phyloP scores from a whole-genome alignment of 2,113 vertebrate species.

The Oryzias javanicus region DNA sequence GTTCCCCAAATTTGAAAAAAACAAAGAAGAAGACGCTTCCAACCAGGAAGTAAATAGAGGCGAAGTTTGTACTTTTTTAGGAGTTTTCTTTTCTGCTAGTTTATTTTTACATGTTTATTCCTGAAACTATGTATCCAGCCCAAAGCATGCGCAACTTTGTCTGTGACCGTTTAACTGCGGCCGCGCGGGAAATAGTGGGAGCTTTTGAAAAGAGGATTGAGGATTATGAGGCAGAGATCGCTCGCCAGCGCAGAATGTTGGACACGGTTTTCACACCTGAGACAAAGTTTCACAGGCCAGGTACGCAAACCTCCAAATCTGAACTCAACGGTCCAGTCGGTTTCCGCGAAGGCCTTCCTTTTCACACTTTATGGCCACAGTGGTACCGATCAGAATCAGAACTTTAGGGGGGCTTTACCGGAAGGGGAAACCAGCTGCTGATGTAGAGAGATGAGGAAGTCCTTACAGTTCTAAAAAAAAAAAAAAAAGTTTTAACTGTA shows the following conservation, averaged over 20 bases:
- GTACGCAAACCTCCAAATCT: conserved; percentile 9
- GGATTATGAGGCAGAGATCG: conserved; percentile 44
- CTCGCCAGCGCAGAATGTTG: conserved; percentile 48
- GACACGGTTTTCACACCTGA: conserved; percentile 9
- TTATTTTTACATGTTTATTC: neutral
- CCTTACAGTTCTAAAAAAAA: too few relatives aligned
- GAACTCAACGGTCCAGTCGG: too few relatives aligned
- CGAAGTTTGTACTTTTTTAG: neutral
- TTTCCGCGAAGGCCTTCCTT: too few relatives aligned
- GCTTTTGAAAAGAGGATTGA: conserved; percentile 39
- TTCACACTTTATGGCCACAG: too few relatives aligned
- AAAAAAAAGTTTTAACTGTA: too few relatives aligned
- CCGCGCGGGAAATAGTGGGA: conserved; percentile 56
- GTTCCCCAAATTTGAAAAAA: too few relatives aligned
- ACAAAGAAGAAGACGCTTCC: too few relatives aligned
- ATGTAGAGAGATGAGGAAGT: too few relatives aligned
- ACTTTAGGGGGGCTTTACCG: too few relatives aligned
- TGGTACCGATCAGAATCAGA: too few relatives aligned
- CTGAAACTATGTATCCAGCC: conserved; percentile 32
- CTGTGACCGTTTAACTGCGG: conserved; percentile 50
- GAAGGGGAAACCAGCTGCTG: too few relatives aligned
- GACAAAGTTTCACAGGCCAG: conserved; percentile 26
- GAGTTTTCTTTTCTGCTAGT: neutral
- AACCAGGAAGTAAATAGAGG: too few relatives aligned
- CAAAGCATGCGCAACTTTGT: conserved; percentile 53